Base-by-base conservation (phyloP, 2,113 vertebrate species). In the Podocnemis expansa region DNA sequence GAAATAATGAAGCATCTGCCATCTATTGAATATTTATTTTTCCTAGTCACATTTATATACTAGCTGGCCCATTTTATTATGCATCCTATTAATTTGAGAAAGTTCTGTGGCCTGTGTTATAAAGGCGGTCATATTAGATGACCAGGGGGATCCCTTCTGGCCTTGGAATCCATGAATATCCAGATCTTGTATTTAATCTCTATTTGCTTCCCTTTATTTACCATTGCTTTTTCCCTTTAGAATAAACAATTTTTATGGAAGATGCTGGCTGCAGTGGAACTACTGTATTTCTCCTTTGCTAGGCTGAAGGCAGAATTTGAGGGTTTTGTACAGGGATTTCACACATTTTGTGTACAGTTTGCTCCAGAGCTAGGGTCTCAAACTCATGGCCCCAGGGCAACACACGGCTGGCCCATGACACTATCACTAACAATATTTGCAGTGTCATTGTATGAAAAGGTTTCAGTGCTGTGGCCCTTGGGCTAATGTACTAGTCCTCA, bases 1-100 rank as follows among this genome's bases (percentile, higher is more conserved):
- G 94, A 91, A 96, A 94, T 91, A 93, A 93, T 75, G 94, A 97
- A 93, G 85, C 73, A 52, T 52, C 51, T 89, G 87, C 54, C 0
- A 10, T 91, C 81, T 94, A 84, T 84, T 92, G 94, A 96, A 93
- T 95, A 94, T 94, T 95, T 97, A 80, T 95, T 95, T 94, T 83
- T 78, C 56, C 41, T 94, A 85, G 82, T 75, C 88, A 80, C 92
- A 49, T 96, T 96, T 97, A 91, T 94, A 79, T 82, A 80, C 82
- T 91, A 88, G 73, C 49, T 75, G 25, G 80, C 89, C 47, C 31
- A 60, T 81, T 90, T 94, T 80, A 87, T 88, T 45, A 13, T n/a
- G 38, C 21, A 52, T 60, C 90, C 55, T 95, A 52, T 84, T 43
- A 70, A 13, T 21, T 34, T 81, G 25, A 41, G 8, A 14, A 70